phyloP scores from a whole-genome alignment of 2,888 invertebrate species.

The Spisula solida region DNA sequence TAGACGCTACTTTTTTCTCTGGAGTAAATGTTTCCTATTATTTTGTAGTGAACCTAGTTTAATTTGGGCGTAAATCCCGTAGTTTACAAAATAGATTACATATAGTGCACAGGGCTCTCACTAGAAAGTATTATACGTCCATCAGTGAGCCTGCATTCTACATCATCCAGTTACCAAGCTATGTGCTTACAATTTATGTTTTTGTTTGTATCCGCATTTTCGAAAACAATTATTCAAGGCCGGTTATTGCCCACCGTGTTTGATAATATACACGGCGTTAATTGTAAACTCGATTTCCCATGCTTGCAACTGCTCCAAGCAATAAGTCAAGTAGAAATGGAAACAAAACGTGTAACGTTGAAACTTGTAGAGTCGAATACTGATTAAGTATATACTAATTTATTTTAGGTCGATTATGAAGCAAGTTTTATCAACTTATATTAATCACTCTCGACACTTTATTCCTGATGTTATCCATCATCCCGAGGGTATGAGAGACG shows the following conservation, averaged over 20 bases:
- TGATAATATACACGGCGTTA: too few species aligned
- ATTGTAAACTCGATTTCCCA: too few species aligned
- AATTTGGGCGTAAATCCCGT: neutral
- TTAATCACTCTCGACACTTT: too few species aligned
- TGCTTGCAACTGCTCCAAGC: too few species aligned
- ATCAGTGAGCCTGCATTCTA: neutral
- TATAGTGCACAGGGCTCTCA: neutral
- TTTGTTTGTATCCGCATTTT: neutral
- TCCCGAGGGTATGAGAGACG: too few species aligned
- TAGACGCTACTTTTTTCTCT: neutral
- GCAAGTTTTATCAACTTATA: too few species aligned
- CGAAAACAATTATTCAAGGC: neutral
- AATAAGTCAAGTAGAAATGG: too few species aligned
- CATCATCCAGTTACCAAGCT: neutral
- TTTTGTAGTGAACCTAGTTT: neutral
- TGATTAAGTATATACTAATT: too few species aligned
- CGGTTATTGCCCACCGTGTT: neutral
- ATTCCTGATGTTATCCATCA: too few species aligned
- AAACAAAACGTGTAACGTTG: too few species aligned
- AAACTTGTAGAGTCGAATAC: too few species aligned
- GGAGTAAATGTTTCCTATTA: neutral
- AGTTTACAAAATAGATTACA: constrained; percentile 10
- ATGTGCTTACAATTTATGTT: constrained; percentile 13
- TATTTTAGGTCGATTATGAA: too few species aligned
- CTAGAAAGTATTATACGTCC: neutral